phyloP scores from a whole-genome alignment of 2,113 vertebrate species.

The Charadrius vociferus region DNA sequence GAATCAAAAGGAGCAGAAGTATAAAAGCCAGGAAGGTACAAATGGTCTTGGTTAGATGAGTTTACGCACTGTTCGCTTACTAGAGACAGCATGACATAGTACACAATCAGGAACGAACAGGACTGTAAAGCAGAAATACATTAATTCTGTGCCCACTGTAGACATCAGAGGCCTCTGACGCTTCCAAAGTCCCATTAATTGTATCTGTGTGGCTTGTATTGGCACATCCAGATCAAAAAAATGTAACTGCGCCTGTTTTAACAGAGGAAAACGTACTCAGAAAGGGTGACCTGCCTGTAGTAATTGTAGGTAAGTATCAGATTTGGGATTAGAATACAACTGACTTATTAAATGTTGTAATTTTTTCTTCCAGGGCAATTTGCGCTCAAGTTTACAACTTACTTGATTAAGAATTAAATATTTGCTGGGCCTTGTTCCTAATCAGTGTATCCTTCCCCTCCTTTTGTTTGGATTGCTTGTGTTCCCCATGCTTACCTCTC shows the following conservation, averaged over 20 bases:
- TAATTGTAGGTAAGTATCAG: background rate
- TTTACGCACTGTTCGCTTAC: background rate
- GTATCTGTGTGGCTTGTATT: rapidly evolving
- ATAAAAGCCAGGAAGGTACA: background rate
- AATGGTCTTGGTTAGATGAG: background rate
- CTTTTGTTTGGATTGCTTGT: background rate
- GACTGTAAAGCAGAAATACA: background rate
- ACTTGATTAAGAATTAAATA: background rate
- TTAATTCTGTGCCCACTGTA: background rate
- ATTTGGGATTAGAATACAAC: background rate
- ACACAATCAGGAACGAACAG: background rate
- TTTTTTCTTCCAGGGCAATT: background rate
- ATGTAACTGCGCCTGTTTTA: background rate
- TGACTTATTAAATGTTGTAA: rapidly evolving
- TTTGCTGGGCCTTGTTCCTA: background rate
- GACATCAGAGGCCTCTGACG: background rate
- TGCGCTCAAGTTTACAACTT: background rate
- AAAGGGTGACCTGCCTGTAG: background rate
- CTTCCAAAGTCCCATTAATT: background rate
- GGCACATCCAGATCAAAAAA: rapidly evolving
- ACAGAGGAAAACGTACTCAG: background rate
- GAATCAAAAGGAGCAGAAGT: background rate
- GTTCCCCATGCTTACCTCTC: background rate
- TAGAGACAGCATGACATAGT: background rate
- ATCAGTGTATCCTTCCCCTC: background rate